Base-by-base conservation (phyloP, 1,140 invertebrate species). In the Drosophila auraria region DNA sequence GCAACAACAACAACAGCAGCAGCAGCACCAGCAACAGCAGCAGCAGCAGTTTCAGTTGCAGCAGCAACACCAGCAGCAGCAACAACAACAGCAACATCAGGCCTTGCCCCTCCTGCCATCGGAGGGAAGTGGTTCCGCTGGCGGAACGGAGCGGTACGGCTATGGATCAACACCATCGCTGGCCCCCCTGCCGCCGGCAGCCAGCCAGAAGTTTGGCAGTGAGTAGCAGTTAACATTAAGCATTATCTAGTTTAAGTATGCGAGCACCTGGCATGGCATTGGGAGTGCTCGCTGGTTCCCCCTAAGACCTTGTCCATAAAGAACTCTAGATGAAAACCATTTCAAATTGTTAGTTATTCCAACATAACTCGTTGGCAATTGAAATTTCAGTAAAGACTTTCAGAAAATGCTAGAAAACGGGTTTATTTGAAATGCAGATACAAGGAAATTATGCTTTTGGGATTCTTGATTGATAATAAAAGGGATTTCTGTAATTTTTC, bases 141-240 rank as follows among this genome's bases (percentile, higher is more conserved):
- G 65, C 64, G 51, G 51, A 49, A 27, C 78, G 1, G 91, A 92
- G 78, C 87, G 91, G 38, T 92, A 92, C 36, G 91, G 91, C 65
- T 89, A 89, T 20, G 87, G 87, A 27, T 93, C 92, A 3, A 93
- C 92, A 11, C 92, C 92, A 8, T 93, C 92, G 7, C 44, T 93
- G 57, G 90, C 62, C 15, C 83, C 92, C 9, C 70, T 80, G 17
- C 78, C 78, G 14, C 58, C 87, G n/a, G 61, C 82, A 42, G 72
- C 74, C 44, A 69, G 82, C 9, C 83, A 82, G 58, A 87, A 87
- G 30, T 93, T 93, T 80, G 92, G 92, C 66, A 93, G 92, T 92
- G 86, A 92, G 91, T 91, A 50, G 12, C 23, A 45, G 44, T 56
- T 66, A 15, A 62, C 63, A 66, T 66, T 66, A 42, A 58, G 14